Evolutionary conservation across 2,797 vertebrate genomes (phyloP), one percentile per base, ranked within the genome.

Genomic region (Nyctalus aviator): DNA sequence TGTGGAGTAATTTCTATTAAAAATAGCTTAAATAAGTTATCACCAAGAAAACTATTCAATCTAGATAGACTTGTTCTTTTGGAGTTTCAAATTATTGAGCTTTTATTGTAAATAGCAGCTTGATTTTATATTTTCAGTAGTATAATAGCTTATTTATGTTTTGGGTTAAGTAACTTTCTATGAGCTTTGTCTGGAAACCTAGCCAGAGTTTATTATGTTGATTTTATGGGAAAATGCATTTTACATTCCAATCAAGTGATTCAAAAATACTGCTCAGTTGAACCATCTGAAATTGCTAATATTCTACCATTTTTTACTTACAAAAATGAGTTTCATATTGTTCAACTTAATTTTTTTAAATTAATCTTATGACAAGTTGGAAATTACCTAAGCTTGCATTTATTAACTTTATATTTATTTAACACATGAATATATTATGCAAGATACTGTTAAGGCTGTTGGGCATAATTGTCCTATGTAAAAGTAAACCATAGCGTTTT

Each of bases 341-440:
- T 72, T 95, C 79, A 89, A 66, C 10, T 14, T 89, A 94, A 95
- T 10, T 44, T 44, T 94, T 96, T 96, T 21, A 90, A 88, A 86
- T 95, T 14, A 94, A 72, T 17, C 32, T 69, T 77, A 68, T 86
- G 18, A 59, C 32, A 92, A 93, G 30, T 50, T 79, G 62, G 11
- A 90, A 66, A 84, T 86, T 72, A 59, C 14, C 30, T 37, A 27
- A 77, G 68, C 27, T 79, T 92, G 94, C 35, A 78, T 84, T 89
- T 92, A 50, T 92, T 90, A 30, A 88, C 68, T 94, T 83, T n/a
- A 13, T 88, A 73, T 92, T 92, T 95, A 78, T 93, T 92, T 95
- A 78, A 91, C 48, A 53, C 37, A 78, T 64, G 15, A 50, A 44
- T 91, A 12, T 91, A 88, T 55, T 75, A 37, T 84, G 3, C 9